Evolutionary conservation across 2,888 invertebrate genomes (phyloP).

Genomic region (Omphaloscelis lunosa): DNA sequence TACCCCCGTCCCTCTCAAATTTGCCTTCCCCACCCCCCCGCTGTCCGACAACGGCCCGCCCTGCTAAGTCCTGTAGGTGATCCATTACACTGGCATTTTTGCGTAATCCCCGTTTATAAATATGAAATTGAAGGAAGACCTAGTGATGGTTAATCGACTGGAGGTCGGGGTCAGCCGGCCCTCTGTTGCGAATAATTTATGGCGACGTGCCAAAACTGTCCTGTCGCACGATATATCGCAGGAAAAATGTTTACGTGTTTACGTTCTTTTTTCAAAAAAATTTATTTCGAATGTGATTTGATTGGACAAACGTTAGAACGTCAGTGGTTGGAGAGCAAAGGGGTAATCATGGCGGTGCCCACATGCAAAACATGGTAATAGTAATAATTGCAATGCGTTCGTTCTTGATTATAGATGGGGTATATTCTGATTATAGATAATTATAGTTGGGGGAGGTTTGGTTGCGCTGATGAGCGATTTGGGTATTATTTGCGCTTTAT

Average conservation of each 20-base stretch:
- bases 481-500: constrained; percentile 93
- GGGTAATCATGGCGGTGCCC: constrained; percentile 74
- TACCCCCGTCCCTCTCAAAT: constrained; percentile 85
- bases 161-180: constrained; percentile 87
- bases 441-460: constrained; percentile 86
- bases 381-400: constrained; percentile 75
- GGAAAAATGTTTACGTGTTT: constrained; percentile 69
- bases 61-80: constrained; percentile 89
- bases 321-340: constrained; percentile 60
- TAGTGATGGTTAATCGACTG: constrained; percentile 90
- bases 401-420: constrained; percentile 78
- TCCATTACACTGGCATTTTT: constrained; percentile 90
- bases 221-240: constrained; percentile 67
- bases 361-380: constrained; percentile 78
- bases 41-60: constrained; percentile 77
- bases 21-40: constrained; percentile 82
- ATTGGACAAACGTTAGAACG: constrained; percentile 56
- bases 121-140: constrained; percentile 91
- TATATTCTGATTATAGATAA: constrained; percentile 87
- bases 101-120: constrained; percentile 91
- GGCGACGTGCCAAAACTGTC: constrained; percentile 78
- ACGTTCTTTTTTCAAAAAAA: constrained; percentile 53
- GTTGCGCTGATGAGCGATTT: constrained; percentile 90
- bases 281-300: constrained; percentile 62
- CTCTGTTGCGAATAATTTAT: constrained; percentile 85